Conservation (phyloP, 2,888 invertebrate genomes). For the Lasioglossum marginatum region DNA sequence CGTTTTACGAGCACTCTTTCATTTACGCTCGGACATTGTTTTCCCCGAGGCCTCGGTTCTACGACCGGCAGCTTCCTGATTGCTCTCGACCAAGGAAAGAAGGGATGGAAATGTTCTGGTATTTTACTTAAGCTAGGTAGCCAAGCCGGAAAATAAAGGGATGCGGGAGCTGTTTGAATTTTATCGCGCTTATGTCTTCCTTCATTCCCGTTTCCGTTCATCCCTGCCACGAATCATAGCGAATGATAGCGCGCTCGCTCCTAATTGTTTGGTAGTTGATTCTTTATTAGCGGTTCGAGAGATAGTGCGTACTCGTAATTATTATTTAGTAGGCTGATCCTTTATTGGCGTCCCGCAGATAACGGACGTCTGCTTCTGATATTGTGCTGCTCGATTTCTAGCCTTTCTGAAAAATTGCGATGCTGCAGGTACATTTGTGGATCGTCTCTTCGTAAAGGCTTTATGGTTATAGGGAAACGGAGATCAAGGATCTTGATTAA, state of each 20-base stretch:
- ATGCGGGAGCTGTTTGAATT: background rate
- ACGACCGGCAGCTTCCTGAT: slow-evolving; percentile 38
- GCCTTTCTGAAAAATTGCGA: background rate
- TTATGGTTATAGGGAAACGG: too few relatives aligned
- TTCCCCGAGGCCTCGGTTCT: background rate
- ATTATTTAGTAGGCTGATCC: background rate
- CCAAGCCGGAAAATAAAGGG: background rate
- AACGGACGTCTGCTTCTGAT: background rate
- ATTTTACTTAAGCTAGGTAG: slow-evolving; percentile 5
- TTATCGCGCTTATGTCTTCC: background rate
- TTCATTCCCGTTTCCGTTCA: background rate
- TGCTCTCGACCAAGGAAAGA: background rate
- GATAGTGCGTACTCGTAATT: background rate
- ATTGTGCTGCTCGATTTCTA: background rate
- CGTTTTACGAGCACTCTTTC: slow-evolving; percentile 42
- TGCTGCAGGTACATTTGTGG: too few relatives aligned
- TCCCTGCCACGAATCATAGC: background rate
- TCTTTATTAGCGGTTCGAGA: background rate
- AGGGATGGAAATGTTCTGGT: slow-evolving; percentile 14
- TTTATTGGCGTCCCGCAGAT: background rate
- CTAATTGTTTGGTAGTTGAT: background rate
- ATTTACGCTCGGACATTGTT: slow-evolving; percentile 25
- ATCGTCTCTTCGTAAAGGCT: too few relatives aligned
- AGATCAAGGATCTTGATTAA: too few relatives aligned
- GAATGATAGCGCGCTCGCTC: background rate